These are phyloP conservation scores for Nomada fabriciana DNA, from an alignment of 2,888 invertebrate species.

Conservation along the genomic window DNA sequence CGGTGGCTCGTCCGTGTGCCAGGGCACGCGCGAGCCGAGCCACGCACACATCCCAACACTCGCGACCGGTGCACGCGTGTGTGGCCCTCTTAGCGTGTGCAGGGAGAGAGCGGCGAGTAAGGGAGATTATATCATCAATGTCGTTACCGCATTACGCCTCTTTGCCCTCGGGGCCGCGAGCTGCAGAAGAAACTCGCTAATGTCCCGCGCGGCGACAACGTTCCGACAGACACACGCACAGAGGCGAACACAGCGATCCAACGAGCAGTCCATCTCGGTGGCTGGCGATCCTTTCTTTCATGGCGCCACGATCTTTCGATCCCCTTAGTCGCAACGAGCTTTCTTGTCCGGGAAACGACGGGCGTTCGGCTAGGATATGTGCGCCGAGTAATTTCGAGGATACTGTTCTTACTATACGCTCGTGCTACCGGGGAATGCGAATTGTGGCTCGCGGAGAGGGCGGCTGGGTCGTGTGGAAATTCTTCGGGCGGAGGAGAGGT, in stretches of 20 bases:
- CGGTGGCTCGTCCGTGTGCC: slow-evolving; percentile 72
- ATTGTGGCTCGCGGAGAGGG: not conserved
- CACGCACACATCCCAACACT: slow-evolving; percentile 61
- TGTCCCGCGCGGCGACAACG: slow-evolving; percentile 67
- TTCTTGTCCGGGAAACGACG: slow-evolving; percentile 41
- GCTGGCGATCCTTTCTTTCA: slow-evolving; percentile 39
- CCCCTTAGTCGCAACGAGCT: slow-evolving; percentile 36
- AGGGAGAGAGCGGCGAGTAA: slow-evolving; percentile 52
- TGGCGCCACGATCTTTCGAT: slow-evolving; percentile 42
- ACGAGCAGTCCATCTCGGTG: slow-evolving; percentile 31
- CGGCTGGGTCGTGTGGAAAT: too few relatives aligned
- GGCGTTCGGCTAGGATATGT: slow-evolving; percentile 46
- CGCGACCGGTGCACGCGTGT: slow-evolving; percentile 22
- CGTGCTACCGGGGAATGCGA: not conserved
- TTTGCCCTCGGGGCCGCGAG: slow-evolving; percentile 57
- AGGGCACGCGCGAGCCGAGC: slow-evolving; percentile 76
- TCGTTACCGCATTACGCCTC: slow-evolving; percentile 81
- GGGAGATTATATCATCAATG: slow-evolving; percentile 81
- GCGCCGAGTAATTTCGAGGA: slow-evolving; percentile 33
- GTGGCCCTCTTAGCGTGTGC: slow-evolving; percentile 46
- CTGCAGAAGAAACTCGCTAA: slow-evolving; percentile 68
- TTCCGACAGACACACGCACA: slow-evolving; percentile 40
- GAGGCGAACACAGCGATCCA: not conserved
- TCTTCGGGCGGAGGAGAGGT: too few relatives aligned
- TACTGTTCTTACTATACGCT: not conserved